Evolutionary conservation across 2,888 invertebrate species (phyloP).

Genomic region (Aelia acuminata): DNA sequence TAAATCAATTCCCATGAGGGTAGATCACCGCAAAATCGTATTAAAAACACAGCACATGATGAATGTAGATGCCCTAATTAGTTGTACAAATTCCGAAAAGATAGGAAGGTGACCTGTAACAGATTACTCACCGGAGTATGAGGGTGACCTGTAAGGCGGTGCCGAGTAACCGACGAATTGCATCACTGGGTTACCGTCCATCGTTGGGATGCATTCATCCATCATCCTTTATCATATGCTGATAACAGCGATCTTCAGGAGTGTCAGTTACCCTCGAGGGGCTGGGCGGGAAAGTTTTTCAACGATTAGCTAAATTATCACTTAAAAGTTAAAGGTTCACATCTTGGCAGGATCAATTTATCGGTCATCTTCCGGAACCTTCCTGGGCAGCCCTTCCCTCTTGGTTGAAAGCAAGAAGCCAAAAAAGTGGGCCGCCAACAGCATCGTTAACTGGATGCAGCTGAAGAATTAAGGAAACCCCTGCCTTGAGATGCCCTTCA

Average conservation of each 20-base stretch:
- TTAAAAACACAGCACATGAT: background rate
- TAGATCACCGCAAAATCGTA: background rate
- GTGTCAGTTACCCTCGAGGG: background rate
- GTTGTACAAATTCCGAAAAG: background rate
- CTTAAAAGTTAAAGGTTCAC: background rate
- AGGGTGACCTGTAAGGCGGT: constrained; percentile 68
- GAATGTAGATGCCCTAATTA: background rate
- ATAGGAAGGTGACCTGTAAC: too few relatives aligned
- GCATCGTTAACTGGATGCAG: background rate
- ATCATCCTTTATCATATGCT: background rate
- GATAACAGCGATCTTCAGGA: background rate
- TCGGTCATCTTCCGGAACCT: background rate
- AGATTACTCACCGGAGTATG: constrained; percentile 33
- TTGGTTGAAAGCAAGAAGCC: constrained; percentile 31
- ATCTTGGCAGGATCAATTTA: background rate
- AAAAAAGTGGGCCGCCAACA: constrained; percentile 40
- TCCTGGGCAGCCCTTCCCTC: constrained; percentile 14
- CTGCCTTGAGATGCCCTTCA: background rate
- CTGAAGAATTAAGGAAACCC: background rate
- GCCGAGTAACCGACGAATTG: constrained; percentile 78
- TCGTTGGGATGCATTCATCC: constrained; percentile 66
- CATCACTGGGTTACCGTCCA: constrained; percentile 79
- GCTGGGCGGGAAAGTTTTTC: background rate
- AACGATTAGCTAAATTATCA: background rate
- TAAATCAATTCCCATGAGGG: background rate